Conservation (phyloP, 2,113 vertebrate genomes). For the Gymnogyps californianus region DNA sequence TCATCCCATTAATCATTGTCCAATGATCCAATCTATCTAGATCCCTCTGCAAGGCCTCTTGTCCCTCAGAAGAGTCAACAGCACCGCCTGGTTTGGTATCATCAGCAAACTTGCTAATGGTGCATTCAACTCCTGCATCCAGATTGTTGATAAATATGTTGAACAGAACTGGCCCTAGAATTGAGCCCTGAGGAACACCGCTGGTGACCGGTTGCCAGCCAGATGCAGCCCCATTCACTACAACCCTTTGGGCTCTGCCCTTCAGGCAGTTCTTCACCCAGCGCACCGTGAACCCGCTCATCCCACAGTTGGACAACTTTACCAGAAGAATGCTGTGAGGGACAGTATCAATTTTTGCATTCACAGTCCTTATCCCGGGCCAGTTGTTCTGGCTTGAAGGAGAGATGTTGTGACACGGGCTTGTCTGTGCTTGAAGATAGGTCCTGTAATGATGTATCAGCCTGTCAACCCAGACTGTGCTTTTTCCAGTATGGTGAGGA, state of each 20-base stretch:
- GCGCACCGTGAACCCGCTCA: accelerated
- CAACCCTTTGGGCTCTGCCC: background rate
- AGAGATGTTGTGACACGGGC: background rate
- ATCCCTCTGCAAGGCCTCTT: background rate
- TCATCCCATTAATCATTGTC: background rate
- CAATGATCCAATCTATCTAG: background rate
- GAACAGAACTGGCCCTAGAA: background rate
- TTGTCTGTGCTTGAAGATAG: background rate
- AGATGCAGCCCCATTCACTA: background rate
- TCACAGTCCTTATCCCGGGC: background rate
- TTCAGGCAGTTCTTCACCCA: background rate
- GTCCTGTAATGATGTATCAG: background rate
- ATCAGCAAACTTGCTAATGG: background rate
- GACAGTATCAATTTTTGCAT: background rate
- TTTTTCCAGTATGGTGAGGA: background rate
- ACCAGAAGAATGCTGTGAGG: background rate
- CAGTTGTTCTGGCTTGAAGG: background rate
- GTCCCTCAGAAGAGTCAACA: background rate
- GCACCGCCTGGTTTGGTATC: background rate
- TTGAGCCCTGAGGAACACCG: background rate
- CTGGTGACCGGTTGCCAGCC: background rate
- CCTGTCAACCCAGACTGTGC: background rate
- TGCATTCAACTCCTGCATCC: background rate
- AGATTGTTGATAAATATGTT: background rate
- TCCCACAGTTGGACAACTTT: background rate